These are phyloP conservation scores for Micropoecilia bifurca DNA, from an alignment of 2,797 vertebrate genomes.

Conservation along the genomic window DNA sequence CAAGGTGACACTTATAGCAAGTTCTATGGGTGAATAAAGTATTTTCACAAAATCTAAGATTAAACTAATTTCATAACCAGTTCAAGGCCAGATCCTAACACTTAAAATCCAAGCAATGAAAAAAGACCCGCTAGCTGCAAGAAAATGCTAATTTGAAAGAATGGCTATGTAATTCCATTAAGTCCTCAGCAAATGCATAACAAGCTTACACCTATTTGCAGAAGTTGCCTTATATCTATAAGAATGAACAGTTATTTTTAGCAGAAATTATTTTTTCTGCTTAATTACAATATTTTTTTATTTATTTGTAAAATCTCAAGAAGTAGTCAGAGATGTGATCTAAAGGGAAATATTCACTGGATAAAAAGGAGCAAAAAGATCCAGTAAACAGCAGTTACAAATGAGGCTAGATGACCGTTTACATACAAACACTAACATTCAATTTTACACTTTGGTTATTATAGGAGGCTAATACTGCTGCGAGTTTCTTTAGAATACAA, in stretches of 20 bases:
- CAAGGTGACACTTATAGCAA: not conserved
- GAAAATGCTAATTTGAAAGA: not conserved
- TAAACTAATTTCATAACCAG: not conserved
- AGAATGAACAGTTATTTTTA: not conserved
- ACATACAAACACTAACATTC: not conserved
- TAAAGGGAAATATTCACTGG: not conserved
- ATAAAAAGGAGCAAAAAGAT: not conserved
- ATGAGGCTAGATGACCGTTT: rapidly evolving
- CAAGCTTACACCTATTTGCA: not conserved
- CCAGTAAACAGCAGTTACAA: not conserved
- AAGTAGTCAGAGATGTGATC: not conserved
- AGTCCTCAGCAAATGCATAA: not conserved
- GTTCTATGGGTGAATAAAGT: not conserved
- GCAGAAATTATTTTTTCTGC: not conserved
- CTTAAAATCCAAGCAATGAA: not conserved
- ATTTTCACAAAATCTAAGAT: not conserved
- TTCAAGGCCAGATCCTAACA: not conserved
- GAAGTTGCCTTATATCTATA: not conserved
- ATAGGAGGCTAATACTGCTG: not conserved
- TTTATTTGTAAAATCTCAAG: not conserved
- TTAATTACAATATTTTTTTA: not conserved
- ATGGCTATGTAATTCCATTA: not conserved
- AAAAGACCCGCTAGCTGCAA: not conserved
- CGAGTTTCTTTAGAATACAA: not conserved
- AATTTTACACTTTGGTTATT: not conserved